Evolutionary conservation across 2,797 vertebrate species (phyloP).

Genomic region (Scomberomorus guttatus): DNA sequence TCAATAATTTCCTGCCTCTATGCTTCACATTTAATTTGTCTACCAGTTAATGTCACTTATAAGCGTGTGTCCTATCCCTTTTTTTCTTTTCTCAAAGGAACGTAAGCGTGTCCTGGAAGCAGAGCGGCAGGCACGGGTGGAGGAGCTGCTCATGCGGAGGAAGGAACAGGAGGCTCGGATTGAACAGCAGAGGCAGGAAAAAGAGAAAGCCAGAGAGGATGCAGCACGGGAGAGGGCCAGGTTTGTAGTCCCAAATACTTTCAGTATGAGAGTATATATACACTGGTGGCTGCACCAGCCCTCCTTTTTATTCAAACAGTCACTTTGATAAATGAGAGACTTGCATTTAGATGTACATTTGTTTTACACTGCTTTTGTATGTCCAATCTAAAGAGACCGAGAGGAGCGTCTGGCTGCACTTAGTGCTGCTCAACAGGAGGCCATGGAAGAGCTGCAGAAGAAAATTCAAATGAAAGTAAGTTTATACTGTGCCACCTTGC

Average conservation of each 20-base stretch:
- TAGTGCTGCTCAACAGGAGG: constrained; percentile 98
- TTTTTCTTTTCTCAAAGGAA: constrained; percentile 82
- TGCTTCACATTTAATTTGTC: background rate
- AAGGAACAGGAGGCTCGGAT: constrained; percentile 97
- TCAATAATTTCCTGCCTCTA: background rate
- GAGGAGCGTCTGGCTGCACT: constrained; percentile 97
- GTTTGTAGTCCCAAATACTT: constrained; percentile 72
- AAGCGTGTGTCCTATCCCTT: background rate
- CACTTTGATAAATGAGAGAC: background rate
- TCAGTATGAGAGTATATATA: background rate
- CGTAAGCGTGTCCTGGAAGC: constrained; percentile 95
- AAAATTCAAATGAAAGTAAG: constrained; percentile 98
- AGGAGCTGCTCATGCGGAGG: constrained; percentile 93
- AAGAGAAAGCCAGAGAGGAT: constrained; percentile 95
- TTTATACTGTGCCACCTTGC: background rate
- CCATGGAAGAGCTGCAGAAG: constrained; percentile 98
- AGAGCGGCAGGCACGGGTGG: constrained; percentile 96
- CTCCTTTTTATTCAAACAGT: background rate
- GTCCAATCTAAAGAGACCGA: constrained; percentile 87
- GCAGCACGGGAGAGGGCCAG: constrained; percentile 97
- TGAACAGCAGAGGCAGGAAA: constrained; percentile 96
- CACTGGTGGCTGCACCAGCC: background rate
- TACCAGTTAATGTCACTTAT: background rate
- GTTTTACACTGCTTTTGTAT: constrained; percentile 8
- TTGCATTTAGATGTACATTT: constrained; percentile 1